Base-by-base conservation (phyloP, 2,888 invertebrate species). In the Epirrhoe alternata region DNA sequence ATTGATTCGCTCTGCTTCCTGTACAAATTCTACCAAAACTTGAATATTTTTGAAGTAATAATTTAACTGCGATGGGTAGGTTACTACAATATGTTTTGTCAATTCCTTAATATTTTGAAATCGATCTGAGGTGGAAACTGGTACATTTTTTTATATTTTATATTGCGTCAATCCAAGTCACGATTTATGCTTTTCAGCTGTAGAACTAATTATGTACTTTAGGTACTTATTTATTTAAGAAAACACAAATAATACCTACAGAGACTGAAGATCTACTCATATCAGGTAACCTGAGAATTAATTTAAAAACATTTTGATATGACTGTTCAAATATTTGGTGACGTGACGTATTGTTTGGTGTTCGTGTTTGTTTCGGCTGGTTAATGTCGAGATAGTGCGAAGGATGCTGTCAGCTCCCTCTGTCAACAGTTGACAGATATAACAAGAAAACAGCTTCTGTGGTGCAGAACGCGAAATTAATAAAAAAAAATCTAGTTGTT, bases 331-430 rank as follows among this genome's bases (percentile, higher is more conserved):
- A 85, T 84, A 83, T 85, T 86, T 80, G 66, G 64, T 70, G 68
- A 71, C 57, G 70, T 81, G 78, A 79, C 79, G 79, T 84, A 84
- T 83, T 81, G 80, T 83, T 81, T 81, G 76, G 53, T 31, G 61
- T 68, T 73, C 64, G 63, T 82, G 78, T 81, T 77, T 81, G 75
- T 68, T 64, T 47, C 54, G 69, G 65, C 72, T 75, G 73, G 75
- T 76, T 64, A 51, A 54, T 60, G 66, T 62, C 60, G 70, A 79
- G 81, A 81, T 82, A 77, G 71, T 67, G 68, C 61, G 78, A 81
- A 82, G 81, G 84, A 81, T 82, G 77, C 79, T 80, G 82, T 77
- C 75, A 77, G 71, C 78, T 75, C 74, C 82, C 71, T 77, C 71
- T 64, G 76, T 78, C 76, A 84, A 80, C 78, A 81, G 42, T 24